These are phyloP conservation scores for Coelopa pilipes DNA, from an alignment of 2,888 invertebrate species.

Conservation along the genomic window DNA sequence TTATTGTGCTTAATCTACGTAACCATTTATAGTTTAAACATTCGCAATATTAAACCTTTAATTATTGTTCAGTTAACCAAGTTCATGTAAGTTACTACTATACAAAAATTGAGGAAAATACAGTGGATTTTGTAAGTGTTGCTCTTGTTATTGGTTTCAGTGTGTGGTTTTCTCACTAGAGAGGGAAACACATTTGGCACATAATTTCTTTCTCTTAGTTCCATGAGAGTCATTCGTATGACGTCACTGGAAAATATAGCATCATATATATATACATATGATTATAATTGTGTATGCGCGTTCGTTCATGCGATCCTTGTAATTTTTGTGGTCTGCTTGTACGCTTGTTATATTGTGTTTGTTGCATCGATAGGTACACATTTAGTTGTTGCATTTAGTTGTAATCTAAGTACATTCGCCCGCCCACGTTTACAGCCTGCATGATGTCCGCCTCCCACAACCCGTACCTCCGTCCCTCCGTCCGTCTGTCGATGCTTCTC, in stretches of 20 bases:
- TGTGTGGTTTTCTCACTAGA: slow-evolving; percentile 18
- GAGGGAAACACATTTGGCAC: slow-evolving; percentile 58
- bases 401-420: neutral
- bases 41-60: slow-evolving; percentile 26
- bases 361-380: slow-evolving; percentile 32
- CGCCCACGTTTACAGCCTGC: neutral
- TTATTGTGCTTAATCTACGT: slow-evolving; percentile 28
- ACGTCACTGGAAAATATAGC: neutral
- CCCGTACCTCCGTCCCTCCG: too few relatives aligned
- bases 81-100: neutral
- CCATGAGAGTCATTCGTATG: neutral
- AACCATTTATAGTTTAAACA: slow-evolving; percentile 26
- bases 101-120: neutral
- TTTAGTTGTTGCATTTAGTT: neutral
- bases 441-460: neutral
- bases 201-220: slow-evolving; percentile 42
- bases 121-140: neutral
- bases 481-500: too few relatives aligned
- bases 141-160: neutral
- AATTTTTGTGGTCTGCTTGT: neutral
- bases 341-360: slow-evolving; percentile 12
- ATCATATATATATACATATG: neutral
- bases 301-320: neutral
- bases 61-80: slow-evolving; percentile 31
- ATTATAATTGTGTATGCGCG: neutral